Base-by-base conservation (phyloP, 2,888 invertebrate species). In the Empis livida region DNA sequence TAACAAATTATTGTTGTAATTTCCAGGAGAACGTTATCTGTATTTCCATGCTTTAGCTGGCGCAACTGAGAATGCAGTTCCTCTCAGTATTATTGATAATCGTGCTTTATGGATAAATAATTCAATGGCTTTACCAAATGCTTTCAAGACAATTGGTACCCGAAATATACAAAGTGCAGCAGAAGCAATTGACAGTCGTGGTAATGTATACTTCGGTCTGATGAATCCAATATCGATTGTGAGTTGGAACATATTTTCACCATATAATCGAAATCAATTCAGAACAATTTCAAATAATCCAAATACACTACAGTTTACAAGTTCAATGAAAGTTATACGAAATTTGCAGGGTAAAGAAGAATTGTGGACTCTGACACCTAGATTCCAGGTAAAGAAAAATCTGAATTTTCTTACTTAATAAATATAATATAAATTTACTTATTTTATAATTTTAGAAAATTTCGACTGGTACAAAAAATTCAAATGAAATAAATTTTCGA, bases 321-420 rank as follows among this genome's bases (percentile, higher is more conserved):
- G 81, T 56, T 86, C 85, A n/a, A 62, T 86, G 44, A 87, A 87
- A 68, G 71, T 84, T 2, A 72, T 80, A 11, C 73, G 71, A 37
- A 76, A 77, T 49, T 56, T 64, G 1, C 66, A 67, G 48, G 74
- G 73, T 2, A 67, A 71, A 48, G 76, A 83, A 59, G 79, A 82
- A 55, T 63, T 86, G 2, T 84, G 82, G 82, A 68, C 80, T 20
- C 49, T 82, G 2, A 81, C 84, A 0, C 78, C 77, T 42, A 75
- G 81, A 49, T 82, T 79, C 61, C 84, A 87, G 63, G 68, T 67
- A 48, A 46, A 15, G 23, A 10, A 10, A 17, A 10, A 37, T n/a
- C 30, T n/a, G n/a, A n/a, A n/a, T n/a, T n/a, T n/a, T n/a, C n/a
- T n/a, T n/a, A n/a, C n/a, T n/a, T n/a, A n/a, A n/a, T n/a, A 37